Evolutionary conservation across 2,113 vertebrate species (phyloP).

Genomic region (Bucco capensis): DNA sequence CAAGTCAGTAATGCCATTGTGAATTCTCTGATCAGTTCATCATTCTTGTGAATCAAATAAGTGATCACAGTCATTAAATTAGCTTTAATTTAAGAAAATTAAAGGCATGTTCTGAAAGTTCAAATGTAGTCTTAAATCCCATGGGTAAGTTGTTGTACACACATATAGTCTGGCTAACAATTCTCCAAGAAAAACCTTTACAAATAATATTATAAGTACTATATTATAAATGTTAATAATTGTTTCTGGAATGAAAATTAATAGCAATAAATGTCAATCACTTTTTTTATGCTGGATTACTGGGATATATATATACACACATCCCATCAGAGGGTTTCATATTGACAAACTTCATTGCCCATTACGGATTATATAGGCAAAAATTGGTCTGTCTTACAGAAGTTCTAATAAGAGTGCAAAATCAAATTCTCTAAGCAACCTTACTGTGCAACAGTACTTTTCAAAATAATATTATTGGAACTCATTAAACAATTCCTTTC

Average conservation of each 20-base stretch:
- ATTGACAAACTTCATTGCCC: accelerated
- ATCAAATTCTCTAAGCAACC: background rate
- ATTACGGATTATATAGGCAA: background rate
- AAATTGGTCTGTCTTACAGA: background rate
- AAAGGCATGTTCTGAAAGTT: background rate
- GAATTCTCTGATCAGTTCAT: background rate
- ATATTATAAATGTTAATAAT: background rate
- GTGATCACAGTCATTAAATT: background rate
- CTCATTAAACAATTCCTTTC: background rate
- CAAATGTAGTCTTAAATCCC: background rate
- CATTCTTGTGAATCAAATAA: background rate
- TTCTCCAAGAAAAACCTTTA: background rate
- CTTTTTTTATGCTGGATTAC: background rate
- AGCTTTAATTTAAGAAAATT: background rate
- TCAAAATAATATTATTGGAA: background rate
- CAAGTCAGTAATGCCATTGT: background rate
- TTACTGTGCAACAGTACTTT: background rate
- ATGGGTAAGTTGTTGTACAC: background rate
- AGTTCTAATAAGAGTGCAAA: background rate
- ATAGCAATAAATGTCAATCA: background rate
- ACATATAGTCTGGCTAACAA: background rate
- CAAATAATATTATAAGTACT: background rate
- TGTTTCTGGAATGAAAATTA: background rate
- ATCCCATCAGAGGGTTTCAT: background rate
- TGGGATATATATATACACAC: background rate